phyloP scores from a whole-genome alignment of 2,797 vertebrate genomes.

The Strix occidentalis region DNA sequence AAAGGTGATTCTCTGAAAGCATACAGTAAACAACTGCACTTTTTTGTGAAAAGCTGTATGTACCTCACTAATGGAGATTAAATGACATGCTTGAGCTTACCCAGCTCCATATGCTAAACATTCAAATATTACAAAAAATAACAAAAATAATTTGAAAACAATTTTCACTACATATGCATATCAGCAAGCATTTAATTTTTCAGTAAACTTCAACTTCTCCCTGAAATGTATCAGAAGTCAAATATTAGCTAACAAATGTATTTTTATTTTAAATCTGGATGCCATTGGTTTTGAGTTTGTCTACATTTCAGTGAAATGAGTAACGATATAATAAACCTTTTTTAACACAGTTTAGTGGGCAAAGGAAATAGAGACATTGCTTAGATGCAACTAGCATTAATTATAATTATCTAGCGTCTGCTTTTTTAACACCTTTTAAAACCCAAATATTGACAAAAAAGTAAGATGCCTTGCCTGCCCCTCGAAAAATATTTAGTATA shows the following conservation, averaged over 20 bases:
- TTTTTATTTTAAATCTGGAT: background rate
- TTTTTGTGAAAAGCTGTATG: background rate
- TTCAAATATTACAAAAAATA: background rate
- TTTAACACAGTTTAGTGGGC: background rate
- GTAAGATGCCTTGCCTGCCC: background rate
- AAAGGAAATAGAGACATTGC: background rate
- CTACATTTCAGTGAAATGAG: background rate
- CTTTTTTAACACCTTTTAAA: background rate
- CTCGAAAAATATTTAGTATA: background rate
- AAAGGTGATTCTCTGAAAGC: background rate
- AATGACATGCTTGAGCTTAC: background rate
- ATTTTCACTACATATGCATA: background rate
- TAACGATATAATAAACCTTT: background rate
- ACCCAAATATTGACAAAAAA: background rate
- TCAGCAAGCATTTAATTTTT: background rate
- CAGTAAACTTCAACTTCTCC: background rate
- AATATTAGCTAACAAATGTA: background rate
- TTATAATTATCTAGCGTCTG: background rate
- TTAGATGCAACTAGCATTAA: background rate
- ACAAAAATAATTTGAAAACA: background rate
- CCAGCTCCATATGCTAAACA: background rate
- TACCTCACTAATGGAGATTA: background rate
- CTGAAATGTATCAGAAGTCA: background rate
- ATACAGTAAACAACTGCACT: background rate
- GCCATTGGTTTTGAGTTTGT: background rate